These are phyloP conservation scores for Malurus elegans DNA, from an alignment of 2,113 vertebrate genomes.

Conservation along the genomic window DNA sequence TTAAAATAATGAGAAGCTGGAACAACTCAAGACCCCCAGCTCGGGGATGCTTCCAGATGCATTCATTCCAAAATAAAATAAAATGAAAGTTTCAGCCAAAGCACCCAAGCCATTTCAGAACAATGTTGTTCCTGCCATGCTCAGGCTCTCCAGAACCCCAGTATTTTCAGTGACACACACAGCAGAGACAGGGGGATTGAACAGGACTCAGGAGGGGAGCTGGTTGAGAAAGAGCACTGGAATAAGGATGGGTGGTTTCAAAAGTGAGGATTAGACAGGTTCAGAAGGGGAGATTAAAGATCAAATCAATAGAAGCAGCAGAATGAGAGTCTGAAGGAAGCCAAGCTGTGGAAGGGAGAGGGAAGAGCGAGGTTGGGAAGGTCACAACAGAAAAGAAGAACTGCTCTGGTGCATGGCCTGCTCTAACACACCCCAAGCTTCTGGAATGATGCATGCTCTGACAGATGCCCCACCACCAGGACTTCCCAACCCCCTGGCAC, in stretches of 20 bases:
- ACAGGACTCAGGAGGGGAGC: neutral
- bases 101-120: neutral
- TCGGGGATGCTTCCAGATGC: neutral
- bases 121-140: neutral
- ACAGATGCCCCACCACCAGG: neutral
- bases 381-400: neutral
- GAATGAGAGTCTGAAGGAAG: neutral
- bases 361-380: neutral
- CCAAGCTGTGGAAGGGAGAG: neutral
- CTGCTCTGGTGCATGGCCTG: neutral
- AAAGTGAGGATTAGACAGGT: neutral
- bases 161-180: neutral
- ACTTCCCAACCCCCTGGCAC: neutral
- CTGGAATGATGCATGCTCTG: fast-evolving
- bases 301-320: neutral
- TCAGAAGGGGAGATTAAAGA: neutral
- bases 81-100: neutral
- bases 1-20: neutral
- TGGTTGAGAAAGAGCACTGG: neutral
- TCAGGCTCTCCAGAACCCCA: neutral
- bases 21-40: neutral
- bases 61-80: neutral
- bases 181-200: neutral
- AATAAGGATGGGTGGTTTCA: neutral
- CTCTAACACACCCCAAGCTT: neutral